Base-by-base conservation (phyloP, 37 sponge, comb jelly and placozoan species). In the Mnemiopsis leidyi region DNA sequence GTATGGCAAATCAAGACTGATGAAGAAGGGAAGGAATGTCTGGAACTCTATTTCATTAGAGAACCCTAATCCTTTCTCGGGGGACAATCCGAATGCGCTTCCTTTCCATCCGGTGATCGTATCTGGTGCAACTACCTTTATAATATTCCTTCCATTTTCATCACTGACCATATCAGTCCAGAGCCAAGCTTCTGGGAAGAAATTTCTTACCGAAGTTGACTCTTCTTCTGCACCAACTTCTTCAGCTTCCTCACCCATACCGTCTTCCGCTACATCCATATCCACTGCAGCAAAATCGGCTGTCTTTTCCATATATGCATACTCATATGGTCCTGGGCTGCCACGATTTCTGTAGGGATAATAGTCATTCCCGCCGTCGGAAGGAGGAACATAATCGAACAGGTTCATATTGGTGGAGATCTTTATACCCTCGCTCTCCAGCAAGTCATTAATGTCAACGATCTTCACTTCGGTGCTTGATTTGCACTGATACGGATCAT, bases 61-160 rank as follows among this genome's bases (percentile, higher is more conserved):
- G 61, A 85, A 85, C 18, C 90, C 90, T 24, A 85, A 23, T n/a
- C 90, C 90, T 38, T 32, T 85, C 25, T 85, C 67, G 25, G 90
- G 90, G 67, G 90, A 85, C 67, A 85, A 25, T 3, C 90, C 90
- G 67, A 85, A 85, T 2, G 90, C 90, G 39, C 90, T 85, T 39
- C 90, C 90, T 25, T 38, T 85, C 90, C 90, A 85, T 21, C 90
- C 67, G 24, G 90, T 85, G 67, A 85, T 85, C 0, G 90, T 85
- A 67, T 85, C 90, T 39, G 90, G 90, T 9, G 90, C 90, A 2
- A 23, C 24, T 23, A 85, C 67, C 0, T 40, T 28, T 1, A 85
- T 34, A 67, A 85, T 30, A 21, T 21, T 85, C 67, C 39, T 26
- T 85, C 90, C 90, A 1, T 85, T 25, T n/a, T 40, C 29, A 32